These are phyloP conservation scores for Plemyria rubiginata DNA, from an alignment of 2,888 invertebrate genomes.

Conservation along the genomic window DNA sequence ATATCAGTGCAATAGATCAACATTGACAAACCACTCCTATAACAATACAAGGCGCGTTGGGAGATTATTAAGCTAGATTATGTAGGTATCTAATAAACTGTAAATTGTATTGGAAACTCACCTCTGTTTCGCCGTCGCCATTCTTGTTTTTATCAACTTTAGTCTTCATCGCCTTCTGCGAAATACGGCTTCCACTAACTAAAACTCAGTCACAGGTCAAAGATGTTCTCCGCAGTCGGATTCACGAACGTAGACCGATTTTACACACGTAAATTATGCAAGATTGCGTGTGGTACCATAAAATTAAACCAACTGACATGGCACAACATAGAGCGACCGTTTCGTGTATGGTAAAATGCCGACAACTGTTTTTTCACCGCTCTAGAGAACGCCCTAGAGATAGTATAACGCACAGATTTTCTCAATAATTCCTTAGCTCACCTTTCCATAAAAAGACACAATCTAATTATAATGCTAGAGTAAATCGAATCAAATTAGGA, in stretches of 20 bases:
- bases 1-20: not conserved
- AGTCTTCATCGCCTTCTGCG: constrained; percentile 85
- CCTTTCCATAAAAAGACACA: constrained; percentile 71
- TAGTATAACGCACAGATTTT: constrained; percentile 26
- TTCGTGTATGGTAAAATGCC: constrained; percentile 59
- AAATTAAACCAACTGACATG: constrained; percentile 75
- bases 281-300: constrained; percentile 73
- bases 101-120: constrained; percentile 60
- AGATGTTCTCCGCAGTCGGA: constrained; percentile 53
- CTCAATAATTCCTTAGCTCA: constrained; percentile 50
- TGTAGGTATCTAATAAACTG: constrained; percentile 17
- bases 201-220: constrained; percentile 57
- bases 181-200: constrained; percentile 71
- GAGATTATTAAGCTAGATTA: constrained; percentile 28
- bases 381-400: constrained; percentile 4
- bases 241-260: constrained; percentile 64
- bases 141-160: constrained; percentile 85
- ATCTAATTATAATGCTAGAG: constrained; percentile 33
- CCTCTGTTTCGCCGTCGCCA: constrained; percentile 84
- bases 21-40: constrained; percentile 7
- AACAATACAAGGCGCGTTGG: constrained; percentile 10
- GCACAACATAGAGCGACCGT: constrained; percentile 57
- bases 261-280: constrained; percentile 74
- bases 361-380: constrained; percentile 49
- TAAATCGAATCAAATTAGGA: constrained; percentile 53